A percentile compares a stretch with the other conserved stretches of the same genome.
Conservation (phyloP, 2,888 invertebrate species). For the Pristionchus exspectatus region DNA sequence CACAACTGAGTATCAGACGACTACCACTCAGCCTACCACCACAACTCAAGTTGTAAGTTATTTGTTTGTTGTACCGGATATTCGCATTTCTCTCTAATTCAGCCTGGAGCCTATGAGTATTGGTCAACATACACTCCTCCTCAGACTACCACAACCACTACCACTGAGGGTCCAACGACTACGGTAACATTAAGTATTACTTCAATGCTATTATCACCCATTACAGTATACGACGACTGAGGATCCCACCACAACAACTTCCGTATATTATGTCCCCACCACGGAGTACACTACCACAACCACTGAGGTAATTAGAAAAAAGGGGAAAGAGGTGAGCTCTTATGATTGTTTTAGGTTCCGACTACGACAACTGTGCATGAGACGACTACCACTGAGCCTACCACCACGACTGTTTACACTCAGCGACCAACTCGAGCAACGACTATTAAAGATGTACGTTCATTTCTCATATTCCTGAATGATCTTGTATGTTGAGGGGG, state of each 20-base stretch:
- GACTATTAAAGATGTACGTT: background rate
- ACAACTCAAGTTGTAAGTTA: background rate
- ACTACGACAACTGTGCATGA: background rate
- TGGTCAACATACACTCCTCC: slow-evolving; percentile 1
- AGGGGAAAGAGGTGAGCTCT: background rate
- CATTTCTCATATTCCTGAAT: background rate
- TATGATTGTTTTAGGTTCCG: background rate
- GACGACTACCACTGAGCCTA: background rate
- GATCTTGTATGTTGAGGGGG: background rate
- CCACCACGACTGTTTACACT: slow-evolving; percentile 3
- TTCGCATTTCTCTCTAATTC: background rate
- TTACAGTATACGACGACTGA: slow-evolving; percentile 16
- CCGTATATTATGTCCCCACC: background rate
- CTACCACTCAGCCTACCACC: slow-evolving; percentile 1
- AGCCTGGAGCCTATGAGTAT: slow-evolving; percentile 40
- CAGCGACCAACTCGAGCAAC: background rate
- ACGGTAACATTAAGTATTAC: background rate
- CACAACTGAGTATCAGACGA: background rate
- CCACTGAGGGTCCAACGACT: background rate
- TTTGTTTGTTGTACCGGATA: background rate
- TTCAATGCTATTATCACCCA: background rate
- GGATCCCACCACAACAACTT: slow-evolving; percentile 34
- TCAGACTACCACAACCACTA: slow-evolving; percentile 21
- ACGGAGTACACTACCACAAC: background rate
- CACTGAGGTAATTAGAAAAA: background rate